These are phyloP conservation scores for Fregetta grallaria DNA, from an alignment of 2,113 vertebrate genomes.

Conservation along the genomic window DNA sequence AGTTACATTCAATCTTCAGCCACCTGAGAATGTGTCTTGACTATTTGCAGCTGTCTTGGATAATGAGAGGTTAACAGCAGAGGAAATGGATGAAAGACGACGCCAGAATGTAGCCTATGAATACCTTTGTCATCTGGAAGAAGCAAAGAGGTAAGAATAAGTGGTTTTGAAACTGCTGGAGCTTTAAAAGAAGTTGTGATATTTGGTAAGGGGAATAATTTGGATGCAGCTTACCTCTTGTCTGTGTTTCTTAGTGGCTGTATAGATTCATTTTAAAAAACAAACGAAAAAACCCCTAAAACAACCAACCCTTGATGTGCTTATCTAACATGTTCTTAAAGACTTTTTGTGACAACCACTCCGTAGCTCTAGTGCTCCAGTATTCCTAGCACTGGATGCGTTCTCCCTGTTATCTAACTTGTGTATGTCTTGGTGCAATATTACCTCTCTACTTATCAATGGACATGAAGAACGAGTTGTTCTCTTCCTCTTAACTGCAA, in stretches of 20 bases:
- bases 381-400: not conserved
- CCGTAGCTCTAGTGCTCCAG: not conserved
- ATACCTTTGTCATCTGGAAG: conserved; percentile 97
- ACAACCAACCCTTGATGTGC: fast-evolving
- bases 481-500: not conserved
- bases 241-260: not conserved
- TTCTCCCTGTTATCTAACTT: not conserved
- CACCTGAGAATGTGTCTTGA: not conserved
- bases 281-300: not conserved
- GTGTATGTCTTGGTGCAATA: not conserved
- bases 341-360: not conserved
- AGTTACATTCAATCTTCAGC: not conserved
- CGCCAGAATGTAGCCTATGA: conserved; percentile 98
- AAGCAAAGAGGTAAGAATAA: conserved; percentile 89
- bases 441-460: not conserved
- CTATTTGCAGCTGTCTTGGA: conserved; percentile 89
- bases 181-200: not conserved
- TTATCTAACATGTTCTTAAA: not conserved
- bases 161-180: not conserved
- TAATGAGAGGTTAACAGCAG: conserved; percentile 93
- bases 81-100: conserved; percentile 97
- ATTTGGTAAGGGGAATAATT: not conserved
- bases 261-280: not conserved
- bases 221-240: not conserved
- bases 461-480: not conserved